Conservation (phyloP, 2,113 vertebrate genomes). For the Pelodiscus sinensis region DNA sequence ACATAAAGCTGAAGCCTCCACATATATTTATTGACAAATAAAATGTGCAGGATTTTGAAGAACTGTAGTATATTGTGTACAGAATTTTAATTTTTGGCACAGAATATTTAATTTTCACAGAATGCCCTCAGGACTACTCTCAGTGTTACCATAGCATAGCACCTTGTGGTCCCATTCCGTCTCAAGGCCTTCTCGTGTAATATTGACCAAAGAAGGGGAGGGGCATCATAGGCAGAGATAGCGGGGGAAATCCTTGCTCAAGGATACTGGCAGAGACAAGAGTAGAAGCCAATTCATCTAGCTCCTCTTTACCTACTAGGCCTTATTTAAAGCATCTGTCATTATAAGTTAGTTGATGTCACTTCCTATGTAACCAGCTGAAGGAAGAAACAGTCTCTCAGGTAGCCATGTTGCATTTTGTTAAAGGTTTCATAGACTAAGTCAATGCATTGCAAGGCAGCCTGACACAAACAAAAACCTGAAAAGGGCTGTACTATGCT, state of each 20-base stretch:
- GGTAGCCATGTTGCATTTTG: not conserved
- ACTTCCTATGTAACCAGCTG: not conserved
- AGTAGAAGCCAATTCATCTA: not conserved
- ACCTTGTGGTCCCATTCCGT: not conserved
- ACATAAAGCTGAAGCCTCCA: too few species aligned
- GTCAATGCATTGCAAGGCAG: not conserved
- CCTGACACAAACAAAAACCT: fast-evolving
- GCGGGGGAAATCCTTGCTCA: not conserved
- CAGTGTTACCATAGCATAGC: not conserved
- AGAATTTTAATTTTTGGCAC: too few species aligned
- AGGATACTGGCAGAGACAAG: not conserved
- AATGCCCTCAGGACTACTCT: too few species aligned
- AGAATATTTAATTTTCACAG: too few species aligned
- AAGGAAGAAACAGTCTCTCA: not conserved
- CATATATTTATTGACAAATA: too few species aligned
- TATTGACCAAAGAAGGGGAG: not conserved
- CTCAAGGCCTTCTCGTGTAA: not conserved
- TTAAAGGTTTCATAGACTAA: conserved; percentile 36
- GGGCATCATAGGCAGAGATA: not conserved
- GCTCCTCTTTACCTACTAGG: not conserved
- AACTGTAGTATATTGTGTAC: too few species aligned
- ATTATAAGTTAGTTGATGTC: not conserved
- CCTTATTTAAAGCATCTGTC: not conserved
- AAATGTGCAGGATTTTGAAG: too few species aligned
- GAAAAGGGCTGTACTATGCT: not conserved